Evolutionary conservation across 2,888 invertebrate species (phyloP).

Genomic region (Prenolepis imparis): DNA sequence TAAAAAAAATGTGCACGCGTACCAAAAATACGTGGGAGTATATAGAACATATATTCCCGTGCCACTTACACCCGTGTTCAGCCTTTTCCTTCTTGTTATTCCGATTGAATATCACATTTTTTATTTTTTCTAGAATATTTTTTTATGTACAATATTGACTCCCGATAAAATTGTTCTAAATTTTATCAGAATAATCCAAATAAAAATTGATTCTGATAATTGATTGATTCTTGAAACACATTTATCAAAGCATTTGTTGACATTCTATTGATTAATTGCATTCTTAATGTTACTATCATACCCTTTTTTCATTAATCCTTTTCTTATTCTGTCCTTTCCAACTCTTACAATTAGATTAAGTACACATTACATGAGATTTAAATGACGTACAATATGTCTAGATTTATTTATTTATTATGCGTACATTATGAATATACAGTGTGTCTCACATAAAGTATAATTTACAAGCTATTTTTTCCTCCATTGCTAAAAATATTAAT

Average conservation of each 20-base stretch:
- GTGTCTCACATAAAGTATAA: too few species aligned
- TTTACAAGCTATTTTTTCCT: too few species aligned
- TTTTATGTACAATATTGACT: not conserved
- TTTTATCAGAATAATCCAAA: not conserved
- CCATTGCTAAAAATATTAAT: too few species aligned
- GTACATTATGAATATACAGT: not conserved
- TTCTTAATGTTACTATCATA: too few species aligned
- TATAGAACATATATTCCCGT: not conserved
- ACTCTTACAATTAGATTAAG: not conserved
- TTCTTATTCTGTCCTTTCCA: not conserved
- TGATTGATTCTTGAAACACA: too few species aligned
- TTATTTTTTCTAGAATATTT: not conserved
- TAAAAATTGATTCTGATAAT: not conserved
- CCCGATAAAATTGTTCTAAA: not conserved
- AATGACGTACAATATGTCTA: not conserved
- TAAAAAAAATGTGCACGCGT: not conserved
- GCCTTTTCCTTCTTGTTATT: not conserved
- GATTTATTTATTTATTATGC: conserved; percentile 15
- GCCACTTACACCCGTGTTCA: not conserved
- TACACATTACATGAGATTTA: not conserved
- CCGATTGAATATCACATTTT: not conserved
- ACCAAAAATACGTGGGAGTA: not conserved
- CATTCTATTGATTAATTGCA: not conserved
- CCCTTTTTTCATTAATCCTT: too few species aligned
- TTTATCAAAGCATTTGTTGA: not conserved